Percentiles rank a stretch among this genome's conserved stretches.
Evolutionary conservation across 2,888 invertebrate species (phyloP).

Genomic region (Agonopterix alstromeriana): DNA sequence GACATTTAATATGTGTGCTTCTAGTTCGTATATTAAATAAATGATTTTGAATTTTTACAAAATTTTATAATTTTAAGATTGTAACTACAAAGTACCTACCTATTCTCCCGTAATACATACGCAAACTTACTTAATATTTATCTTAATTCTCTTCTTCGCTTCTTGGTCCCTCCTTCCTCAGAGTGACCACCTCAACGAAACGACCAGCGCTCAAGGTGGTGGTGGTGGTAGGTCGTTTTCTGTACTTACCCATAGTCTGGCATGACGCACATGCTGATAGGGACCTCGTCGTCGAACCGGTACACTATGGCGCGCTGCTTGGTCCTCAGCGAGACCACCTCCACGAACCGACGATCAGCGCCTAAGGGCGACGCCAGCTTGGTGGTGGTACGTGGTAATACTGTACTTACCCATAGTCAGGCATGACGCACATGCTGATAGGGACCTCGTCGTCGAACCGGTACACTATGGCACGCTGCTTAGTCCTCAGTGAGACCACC

Average conservation of each 20-base stretch:
- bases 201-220: no score
- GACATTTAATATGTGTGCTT: no score
- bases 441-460: slow-evolving; percentile 78
- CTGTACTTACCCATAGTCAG: slow-evolving; percentile 78
- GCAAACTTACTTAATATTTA: no score
- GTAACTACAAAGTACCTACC: no score
- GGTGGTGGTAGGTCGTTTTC: no score
- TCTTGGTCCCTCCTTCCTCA: no score
- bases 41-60: no score
- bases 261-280: slow-evolving; percentile 81
- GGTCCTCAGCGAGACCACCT: slow-evolving; percentile 79
- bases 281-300: slow-evolving; percentile 75
- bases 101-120: no score
- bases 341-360: slow-evolving; percentile 75
- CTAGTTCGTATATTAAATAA: no score
- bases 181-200: no score
- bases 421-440: slow-evolving; percentile 80
- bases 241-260: slow-evolving; percentile 78
- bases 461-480: slow-evolving; percentile 76
- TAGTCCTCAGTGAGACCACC: slow-evolving; percentile 78
- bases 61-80: no score
- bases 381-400: neutral
- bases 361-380: slow-evolving; percentile 59
- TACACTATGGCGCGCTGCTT: slow-evolving; percentile 77
- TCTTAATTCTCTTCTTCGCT: no score